A percentile compares a stretch with the other conserved stretches of the same genome.
Conservation (phyloP, 2,797 vertebrate species). For the Netta rufina region DNA sequence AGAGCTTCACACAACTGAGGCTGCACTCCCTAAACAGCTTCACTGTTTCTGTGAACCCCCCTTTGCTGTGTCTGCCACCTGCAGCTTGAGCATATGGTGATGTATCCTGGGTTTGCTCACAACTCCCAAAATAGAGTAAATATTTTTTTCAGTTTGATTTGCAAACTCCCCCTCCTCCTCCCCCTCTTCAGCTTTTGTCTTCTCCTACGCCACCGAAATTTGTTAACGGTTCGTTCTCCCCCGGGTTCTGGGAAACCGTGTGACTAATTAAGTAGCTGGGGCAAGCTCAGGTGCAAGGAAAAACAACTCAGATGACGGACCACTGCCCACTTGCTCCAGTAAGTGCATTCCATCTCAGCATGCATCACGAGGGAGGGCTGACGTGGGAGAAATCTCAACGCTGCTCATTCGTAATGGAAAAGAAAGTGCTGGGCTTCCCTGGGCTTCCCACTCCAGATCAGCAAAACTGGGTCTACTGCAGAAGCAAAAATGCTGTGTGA, state of each 20-base stretch:
- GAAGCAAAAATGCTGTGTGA: fast-evolving
- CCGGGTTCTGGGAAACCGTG: conserved; percentile 7
- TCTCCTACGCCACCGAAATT: not conserved
- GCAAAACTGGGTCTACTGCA: not conserved
- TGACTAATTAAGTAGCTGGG: conserved; percentile 41
- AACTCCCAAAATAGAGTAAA: conserved; percentile 21
- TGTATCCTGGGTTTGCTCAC: conserved; percentile 10
- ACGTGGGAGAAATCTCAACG: not conserved
- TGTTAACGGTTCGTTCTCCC: not conserved
- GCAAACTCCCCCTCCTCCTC: not conserved
- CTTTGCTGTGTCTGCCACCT: conserved; percentile 28
- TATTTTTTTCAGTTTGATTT: conserved; percentile 37
- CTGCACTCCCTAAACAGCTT: not conserved
- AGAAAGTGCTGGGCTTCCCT: not conserved
- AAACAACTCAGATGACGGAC: conserved; percentile 23
- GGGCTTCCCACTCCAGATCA: fast-evolving
- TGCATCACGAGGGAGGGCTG: not conserved
- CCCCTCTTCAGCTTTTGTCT: not conserved
- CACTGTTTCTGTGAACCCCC: not conserved
- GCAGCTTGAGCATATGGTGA: not conserved
- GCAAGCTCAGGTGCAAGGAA: conserved; percentile 33
- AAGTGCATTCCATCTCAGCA: conserved; percentile 7
- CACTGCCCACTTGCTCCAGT: not conserved
- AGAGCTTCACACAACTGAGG: fast-evolving
- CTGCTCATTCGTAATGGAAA: not conserved